Evolutionary conservation across 1,140 invertebrate genomes (phyloP), one percentile per base, ranked within the genome.

Genomic region (Drosophila ficusphila): DNA sequence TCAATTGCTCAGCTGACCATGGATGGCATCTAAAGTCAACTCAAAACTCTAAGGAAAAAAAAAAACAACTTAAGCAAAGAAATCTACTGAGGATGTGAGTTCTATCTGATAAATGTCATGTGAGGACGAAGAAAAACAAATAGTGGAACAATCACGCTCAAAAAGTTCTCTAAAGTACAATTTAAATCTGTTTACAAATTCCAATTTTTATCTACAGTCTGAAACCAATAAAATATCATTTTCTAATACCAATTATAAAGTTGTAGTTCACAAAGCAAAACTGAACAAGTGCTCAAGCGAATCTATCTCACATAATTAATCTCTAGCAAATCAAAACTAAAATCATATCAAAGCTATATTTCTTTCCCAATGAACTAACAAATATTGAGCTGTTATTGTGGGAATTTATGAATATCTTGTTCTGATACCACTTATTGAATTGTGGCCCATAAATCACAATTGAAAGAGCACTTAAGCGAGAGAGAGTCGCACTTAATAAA

Each of bases 1-100:
- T 56, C 39, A 21, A 56, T 23, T 44, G 52, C 39, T n/a, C 27
- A 60, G 58, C 57, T 62, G 56, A 62, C 60, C 60, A 62, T 34
- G 56, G 38, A 8, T 19, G n/a, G 54, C 53, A 58, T 23, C 57
- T 12, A 31, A 61, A 57, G 52, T 57, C 31, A 38, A 52, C 12
- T 14, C 14, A 2, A 2, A 39, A 42, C 34, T 61, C 29, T 4
- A 19, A 42, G 8, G 5, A 27, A 14, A 34, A 31, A 25, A 23
- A 9, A 19, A 19, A 36, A 11, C 21, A 52, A 14, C n/a, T 7
- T 11, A 18, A 16, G 52, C 23, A 57, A 61, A 31, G 11, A 23
- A 29, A 9, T 34, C n/a, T 16, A 19, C 33, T 29, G 25, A 58
- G 41, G 57, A 58, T 25, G 36, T 12, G 12, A 57, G 36, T 11